Evolutionary conservation across 2,113 vertebrate genomes (phyloP), one percentile per base, ranked within the genome.

Genomic region (Varanus komodoensis): DNA sequence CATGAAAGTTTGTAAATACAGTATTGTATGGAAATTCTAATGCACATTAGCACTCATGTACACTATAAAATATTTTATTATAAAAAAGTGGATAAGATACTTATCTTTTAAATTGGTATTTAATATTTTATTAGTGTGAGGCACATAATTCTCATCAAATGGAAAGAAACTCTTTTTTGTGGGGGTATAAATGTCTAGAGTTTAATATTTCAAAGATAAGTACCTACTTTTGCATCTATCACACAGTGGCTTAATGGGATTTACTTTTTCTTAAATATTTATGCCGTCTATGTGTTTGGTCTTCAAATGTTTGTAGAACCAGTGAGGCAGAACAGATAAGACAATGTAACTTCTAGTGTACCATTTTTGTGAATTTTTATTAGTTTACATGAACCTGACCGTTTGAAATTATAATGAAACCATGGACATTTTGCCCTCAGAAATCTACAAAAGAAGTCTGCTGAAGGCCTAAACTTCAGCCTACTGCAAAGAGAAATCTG

Each of bases 31-130:
- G 97, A 98, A 98, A 97, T 97, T 96, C 94, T 94, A 95, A 93
- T 95, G 95, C 96, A 94, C 95, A 97, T 96, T 97, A 97, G 95
- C 95, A 96, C 96, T 96, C 96, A 94, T 87, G 96, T 95, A 96
- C 96, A 94, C 95, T 90, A 96, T 96, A 97, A 97, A 97, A 97
- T 97, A 96, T 97, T 98, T 98, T 97, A 98, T 98, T 98, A 97
- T 97, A 97, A 97, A 97, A 97, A 98, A 97, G 96, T 98, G 96
- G 95, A 96, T 97, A 97, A 97, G 96, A 97, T 98, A 98, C 97
- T 98, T 98, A 98, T 98, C 97, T 98, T 98, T 98, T 98, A 98
- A 98, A 98, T 98, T 98, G 98, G 98, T 98, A 97, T 98, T 98
- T 98, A 98, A 98, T 98, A 98, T 98, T 98, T 98, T 97, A 98